Evolutionary conservation across 2,113 vertebrate species (phyloP).

Genomic region (Struthio camelus): DNA sequence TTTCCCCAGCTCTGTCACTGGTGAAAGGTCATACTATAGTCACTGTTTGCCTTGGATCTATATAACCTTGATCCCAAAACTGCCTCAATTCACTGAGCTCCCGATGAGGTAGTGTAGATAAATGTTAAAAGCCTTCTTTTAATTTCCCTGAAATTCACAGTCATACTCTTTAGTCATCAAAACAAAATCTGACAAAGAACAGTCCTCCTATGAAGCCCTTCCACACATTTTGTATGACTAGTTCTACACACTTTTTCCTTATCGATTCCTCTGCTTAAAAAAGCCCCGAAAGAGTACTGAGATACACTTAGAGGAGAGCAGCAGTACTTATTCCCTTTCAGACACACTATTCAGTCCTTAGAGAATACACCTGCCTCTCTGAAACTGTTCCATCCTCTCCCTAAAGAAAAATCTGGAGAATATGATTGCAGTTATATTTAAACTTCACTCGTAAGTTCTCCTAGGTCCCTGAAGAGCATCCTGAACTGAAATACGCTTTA

Average conservation of each 20-base stretch:
- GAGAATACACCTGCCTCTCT: constrained; percentile 31
- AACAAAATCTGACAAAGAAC: neutral
- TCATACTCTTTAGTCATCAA: neutral
- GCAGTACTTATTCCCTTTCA: neutral
- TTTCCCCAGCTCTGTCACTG: neutral
- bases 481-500: constrained; percentile 9
- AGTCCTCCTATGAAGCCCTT: neutral
- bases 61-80: neutral
- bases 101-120: neutral
- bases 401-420: constrained; percentile 9
- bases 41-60: neutral
- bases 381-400: neutral
- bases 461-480: neutral
- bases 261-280: neutral
- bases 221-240: neutral
- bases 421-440: constrained; percentile 44
- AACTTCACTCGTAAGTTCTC: constrained; percentile 20
- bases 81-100: neutral
- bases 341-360: neutral
- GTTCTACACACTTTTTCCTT: neutral
- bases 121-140: neutral
- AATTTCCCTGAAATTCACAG: neutral
- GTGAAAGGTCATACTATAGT: neutral
- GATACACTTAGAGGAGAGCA: neutral
- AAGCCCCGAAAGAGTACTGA: neutral